These are phyloP conservation scores for Cyprinella venusta DNA, from an alignment of 2,797 vertebrate genomes.

Conservation along the genomic window DNA sequence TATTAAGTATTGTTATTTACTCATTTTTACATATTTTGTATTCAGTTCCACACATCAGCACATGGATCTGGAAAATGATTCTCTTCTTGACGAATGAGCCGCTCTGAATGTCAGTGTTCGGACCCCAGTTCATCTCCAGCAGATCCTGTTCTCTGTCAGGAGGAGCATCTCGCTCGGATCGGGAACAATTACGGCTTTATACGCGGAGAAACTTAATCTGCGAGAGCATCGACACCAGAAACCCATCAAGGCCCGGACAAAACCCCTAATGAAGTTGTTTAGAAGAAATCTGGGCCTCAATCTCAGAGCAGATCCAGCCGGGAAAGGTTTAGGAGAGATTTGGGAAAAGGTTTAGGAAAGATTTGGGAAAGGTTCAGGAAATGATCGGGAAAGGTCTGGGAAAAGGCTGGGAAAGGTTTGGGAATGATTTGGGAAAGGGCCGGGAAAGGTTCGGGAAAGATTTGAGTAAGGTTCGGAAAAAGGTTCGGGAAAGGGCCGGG, in stretches of 20 bases:
- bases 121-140: not conserved
- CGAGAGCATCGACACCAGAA: constrained; percentile 68
- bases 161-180: not conserved
- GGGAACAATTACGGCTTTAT: constrained; percentile 71
- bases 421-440: too few relatives aligned
- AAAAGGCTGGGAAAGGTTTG: rapidly evolving
- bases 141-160: constrained; percentile 62
- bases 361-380: rapidly evolving
- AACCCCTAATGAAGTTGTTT: constrained; percentile 77
- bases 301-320: constrained; percentile 48
- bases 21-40: not conserved
- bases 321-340: not conserved
- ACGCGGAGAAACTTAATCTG: constrained; percentile 73
- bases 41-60: not conserved
- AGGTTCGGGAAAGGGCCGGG: too few relatives aligned
- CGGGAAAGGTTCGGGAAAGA: too few relatives aligned
- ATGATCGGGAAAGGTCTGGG: rapidly evolving
- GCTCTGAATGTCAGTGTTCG: not conserved
- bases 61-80: not conserved
- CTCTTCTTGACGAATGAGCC: too few relatives aligned
- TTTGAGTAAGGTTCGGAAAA: rapidly evolving
- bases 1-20: not conserved
- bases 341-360: too few relatives aligned
- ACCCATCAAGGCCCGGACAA: constrained; percentile 73
- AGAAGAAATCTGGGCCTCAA: constrained; percentile 74